Evolutionary conservation across 2,797 vertebrate genomes (phyloP).

Genomic region (Danio albolineatus): DNA sequence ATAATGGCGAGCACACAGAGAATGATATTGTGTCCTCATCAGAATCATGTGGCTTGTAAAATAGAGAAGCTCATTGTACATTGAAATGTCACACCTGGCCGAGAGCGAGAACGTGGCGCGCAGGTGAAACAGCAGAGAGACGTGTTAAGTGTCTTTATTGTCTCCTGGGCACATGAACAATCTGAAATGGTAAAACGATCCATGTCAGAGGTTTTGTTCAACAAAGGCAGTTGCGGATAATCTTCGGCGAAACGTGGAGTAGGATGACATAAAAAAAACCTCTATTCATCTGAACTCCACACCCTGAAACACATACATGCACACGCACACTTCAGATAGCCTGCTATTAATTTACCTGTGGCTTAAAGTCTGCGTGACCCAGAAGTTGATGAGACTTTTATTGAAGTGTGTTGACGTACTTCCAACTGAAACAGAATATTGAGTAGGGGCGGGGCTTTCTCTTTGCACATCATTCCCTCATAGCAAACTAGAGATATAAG

Average conservation of each 20-base stretch:
- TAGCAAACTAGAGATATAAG: no score
- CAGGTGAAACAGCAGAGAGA: constrained; percentile 7
- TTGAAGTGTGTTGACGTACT: no score
- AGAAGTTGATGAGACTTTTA: no score
- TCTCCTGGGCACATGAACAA: constrained; percentile 48
- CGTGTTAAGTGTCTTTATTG: constrained; percentile 47
- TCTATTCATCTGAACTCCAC: constrained; percentile 52
- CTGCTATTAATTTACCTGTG: no score
- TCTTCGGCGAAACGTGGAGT: constrained; percentile 38
- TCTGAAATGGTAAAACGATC: constrained; percentile 50
- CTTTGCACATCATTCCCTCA: no score
- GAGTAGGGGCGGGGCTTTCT: no score
- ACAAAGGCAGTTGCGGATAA: constrained; percentile 53
- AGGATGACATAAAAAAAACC: constrained; percentile 39
- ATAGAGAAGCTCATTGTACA: constrained; percentile 34
- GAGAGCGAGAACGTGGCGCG: constrained; percentile 1
- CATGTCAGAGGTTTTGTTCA: constrained; percentile 33
- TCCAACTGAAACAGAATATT: no score
- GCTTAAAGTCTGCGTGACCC: no score
- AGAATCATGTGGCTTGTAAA: constrained; percentile 44
- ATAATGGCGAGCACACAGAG: constrained; percentile 25
- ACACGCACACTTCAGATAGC: neutral
- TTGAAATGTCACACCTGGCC: constrained; percentile 54
- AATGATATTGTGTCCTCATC: constrained; percentile 29
- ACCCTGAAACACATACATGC: constrained; percentile 44